Conservation (phyloP, 2,888 invertebrate species). For the Bellardia pandia region DNA sequence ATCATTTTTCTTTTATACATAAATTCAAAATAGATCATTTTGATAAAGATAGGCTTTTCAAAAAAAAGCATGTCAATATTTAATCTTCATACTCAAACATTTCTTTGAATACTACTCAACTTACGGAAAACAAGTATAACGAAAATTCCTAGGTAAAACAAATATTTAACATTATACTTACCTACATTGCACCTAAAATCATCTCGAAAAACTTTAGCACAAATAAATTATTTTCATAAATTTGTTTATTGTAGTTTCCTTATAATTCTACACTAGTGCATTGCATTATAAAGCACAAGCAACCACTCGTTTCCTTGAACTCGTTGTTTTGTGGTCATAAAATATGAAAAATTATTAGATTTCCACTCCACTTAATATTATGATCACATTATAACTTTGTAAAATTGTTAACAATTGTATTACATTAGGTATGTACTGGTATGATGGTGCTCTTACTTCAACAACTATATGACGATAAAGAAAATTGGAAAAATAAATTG, state of each 20-base stretch:
- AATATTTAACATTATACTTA: not conserved
- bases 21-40: too few species aligned
- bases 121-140: not conserved
- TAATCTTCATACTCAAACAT: not conserved
- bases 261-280: conserved; percentile 15
- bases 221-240: conserved; percentile 47
- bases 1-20: too few species aligned
- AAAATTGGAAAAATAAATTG: not conserved
- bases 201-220: not conserved
- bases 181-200: conserved; percentile 3
- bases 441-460: not conserved
- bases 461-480: conserved; percentile 6
- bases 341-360: conserved; percentile 67
- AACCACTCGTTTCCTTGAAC: conserved; percentile 46
- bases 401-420: conserved; percentile 69
- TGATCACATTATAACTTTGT: conserved; percentile 65
- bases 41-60: too few species aligned
- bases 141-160: not conserved
- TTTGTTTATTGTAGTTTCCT: conserved; percentile 27
- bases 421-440: conserved; percentile 18
- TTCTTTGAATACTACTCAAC: not conserved
- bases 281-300: conserved; percentile 19
- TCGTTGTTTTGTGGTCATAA: conserved; percentile 56
- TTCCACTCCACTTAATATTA: conserved; percentile 65
- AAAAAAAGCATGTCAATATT: not conserved